These are phyloP conservation scores for Podocnemis expansa DNA, from an alignment of 2,113 vertebrate genomes.

Conservation along the genomic window DNA sequence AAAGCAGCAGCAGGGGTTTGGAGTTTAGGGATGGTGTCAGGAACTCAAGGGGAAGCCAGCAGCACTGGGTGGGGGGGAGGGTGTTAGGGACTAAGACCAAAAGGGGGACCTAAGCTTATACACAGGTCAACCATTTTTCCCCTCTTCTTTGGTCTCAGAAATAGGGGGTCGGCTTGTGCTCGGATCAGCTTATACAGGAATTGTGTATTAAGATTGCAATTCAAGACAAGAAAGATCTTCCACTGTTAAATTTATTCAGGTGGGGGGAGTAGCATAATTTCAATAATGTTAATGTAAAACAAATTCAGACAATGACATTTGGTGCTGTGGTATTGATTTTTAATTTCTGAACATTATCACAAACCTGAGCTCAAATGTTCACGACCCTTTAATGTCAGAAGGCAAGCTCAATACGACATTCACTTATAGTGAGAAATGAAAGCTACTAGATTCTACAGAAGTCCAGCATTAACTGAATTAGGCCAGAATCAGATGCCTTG, in stretches of 20 bases:
- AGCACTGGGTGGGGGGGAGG: too few species aligned
- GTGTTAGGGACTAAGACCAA: too few species aligned
- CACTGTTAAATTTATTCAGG: background rate
- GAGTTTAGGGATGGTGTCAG: too few species aligned
- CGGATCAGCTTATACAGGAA: too few species aligned
- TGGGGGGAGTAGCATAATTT: background rate
- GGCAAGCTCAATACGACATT: background rate
- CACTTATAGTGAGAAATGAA: background rate
- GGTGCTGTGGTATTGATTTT: background rate
- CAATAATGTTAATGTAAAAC: background rate
- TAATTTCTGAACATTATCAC: background rate
- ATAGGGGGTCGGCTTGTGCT: too few species aligned
- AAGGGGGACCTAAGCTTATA: too few species aligned
- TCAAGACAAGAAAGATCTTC: background rate
- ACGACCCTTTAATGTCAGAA: background rate
- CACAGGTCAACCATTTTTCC: too few species aligned
- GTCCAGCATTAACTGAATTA: background rate
- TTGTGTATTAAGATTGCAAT: background rate
- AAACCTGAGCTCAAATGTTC: background rate
- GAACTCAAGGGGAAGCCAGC: too few species aligned
- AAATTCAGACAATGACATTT: background rate
- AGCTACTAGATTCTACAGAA: background rate
- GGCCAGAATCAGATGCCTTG: background rate
- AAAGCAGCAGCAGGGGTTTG: too few species aligned
- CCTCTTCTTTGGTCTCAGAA: too few species aligned